Base-by-base conservation (phyloP, 2,113 vertebrate species). In the Platysternon megacephalum region DNA sequence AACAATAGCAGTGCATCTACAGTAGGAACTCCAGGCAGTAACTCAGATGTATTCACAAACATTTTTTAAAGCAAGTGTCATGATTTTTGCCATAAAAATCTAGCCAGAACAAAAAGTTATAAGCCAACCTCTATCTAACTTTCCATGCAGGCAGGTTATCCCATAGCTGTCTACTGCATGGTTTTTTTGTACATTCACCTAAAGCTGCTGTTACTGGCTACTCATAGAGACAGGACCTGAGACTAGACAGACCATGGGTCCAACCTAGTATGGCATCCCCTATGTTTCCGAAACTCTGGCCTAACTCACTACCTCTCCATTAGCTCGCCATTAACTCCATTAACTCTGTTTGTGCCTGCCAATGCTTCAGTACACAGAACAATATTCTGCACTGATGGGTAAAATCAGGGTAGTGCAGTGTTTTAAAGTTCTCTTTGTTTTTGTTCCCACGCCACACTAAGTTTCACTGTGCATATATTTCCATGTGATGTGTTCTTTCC, bases 261-360 rank as follows among this genome's bases (percentile, higher is more conserved):
- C 3, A 6, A 76, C 13, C 72, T 26, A 44, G 22, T 46, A 44
- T 76, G 24, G 24, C 72, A 42, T 11, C 16, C 35, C 7, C 13
- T 39, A n/a, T 21, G 4, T 39, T 39, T n/a, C 17, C 4, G 2
- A 68, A 68, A 68, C 65, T 87, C 65, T 76, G 42, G 53, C 44
- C 65, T 0, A 0, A 53, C 6, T 5, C 0, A 0, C 22, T 68
- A 12, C 3, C 9, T 82, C 32, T 79, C 29, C 61, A n/a, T n/a
- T n/a, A n/a, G n/a, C n/a, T n/a, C n/a, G n/a, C n/a, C n/a, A n/a
- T n/a, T n/a, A n/a, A n/a, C n/a, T n/a, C n/a, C n/a, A n/a, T n/a
- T n/a, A n/a, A n/a, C n/a, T n/a, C n/a, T n/a, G n/a, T n/a, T n/a
- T n/a, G n/a, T n/a, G n/a, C n/a, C n/a, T n/a, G n/a, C n/a, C n/a